Evolutionary conservation across 2,888 invertebrate genomes (phyloP).

Genomic region (Sylvicola fuscatus): DNA sequence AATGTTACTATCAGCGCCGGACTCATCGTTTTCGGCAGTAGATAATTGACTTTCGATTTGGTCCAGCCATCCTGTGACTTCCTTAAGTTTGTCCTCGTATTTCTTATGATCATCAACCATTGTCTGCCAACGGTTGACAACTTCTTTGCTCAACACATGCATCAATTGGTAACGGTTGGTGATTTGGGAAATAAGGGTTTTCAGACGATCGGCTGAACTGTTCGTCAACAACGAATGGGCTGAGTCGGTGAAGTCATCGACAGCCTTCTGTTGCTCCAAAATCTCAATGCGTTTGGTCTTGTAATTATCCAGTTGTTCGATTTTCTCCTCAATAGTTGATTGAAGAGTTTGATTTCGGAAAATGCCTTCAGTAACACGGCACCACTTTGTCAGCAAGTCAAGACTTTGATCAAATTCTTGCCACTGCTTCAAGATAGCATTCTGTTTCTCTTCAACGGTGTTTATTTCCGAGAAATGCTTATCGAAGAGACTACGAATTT

Average conservation of each 20-base stretch:
- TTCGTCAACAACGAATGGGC: constrained; percentile 70
- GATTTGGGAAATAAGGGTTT: constrained; percentile 74
- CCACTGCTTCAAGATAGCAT: constrained; percentile 62
- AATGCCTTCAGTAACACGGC: constrained; percentile 60
- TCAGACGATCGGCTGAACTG: constrained; percentile 68
- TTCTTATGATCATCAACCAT: constrained; percentile 65
- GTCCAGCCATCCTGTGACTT: constrained; percentile 56
- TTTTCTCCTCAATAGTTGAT: constrained; percentile 62
- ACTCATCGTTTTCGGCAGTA: constrained; percentile 39
- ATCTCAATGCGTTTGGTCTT: constrained; percentile 57
- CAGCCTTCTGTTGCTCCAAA: constrained; percentile 57
- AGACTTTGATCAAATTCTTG: constrained; percentile 64
- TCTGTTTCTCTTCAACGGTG: constrained; percentile 49
- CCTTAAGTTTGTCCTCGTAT: constrained; percentile 53
- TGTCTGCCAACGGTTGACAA: constrained; percentile 63
- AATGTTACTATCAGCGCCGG: constrained; percentile 44
- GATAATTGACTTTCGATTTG: constrained; percentile 51
- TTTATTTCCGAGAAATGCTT: constrained; percentile 46
- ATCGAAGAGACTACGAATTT: constrained; percentile 41
- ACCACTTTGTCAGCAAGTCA: constrained; percentile 68
- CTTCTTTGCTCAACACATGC: constrained; percentile 64
- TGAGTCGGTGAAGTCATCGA: constrained; percentile 75
- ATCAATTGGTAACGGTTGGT: constrained; percentile 68
- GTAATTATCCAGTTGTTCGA: constrained; percentile 46
- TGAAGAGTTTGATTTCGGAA: constrained; percentile 74